Conservation (phyloP, 2,113 vertebrate species). For the Nettapus auritus region DNA sequence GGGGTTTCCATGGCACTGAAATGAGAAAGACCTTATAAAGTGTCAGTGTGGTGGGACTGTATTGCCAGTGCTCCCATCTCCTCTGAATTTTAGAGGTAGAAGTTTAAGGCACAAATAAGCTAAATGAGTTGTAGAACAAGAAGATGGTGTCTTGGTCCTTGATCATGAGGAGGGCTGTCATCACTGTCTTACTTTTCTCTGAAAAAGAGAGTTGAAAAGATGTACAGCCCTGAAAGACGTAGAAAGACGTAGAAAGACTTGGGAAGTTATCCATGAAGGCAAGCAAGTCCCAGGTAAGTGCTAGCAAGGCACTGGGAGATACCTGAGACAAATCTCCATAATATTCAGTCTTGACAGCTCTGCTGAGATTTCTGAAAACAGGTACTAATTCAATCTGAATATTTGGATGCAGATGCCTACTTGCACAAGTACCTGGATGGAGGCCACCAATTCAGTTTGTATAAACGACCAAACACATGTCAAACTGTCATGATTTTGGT, state of each 20-base stretch:
- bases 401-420: neutral
- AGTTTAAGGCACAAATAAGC: neutral
- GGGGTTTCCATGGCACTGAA: neutral
- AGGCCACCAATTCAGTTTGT: neutral
- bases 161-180: neutral
- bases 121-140: neutral
- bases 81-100: neutral
- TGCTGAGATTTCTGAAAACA: neutral
- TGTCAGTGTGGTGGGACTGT: neutral
- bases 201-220: neutral
- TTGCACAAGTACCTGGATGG: neutral
- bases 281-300: neutral
- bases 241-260: neutral
- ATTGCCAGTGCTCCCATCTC: neutral
- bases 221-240: too few species aligned
- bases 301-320: neutral
- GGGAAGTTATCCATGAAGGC: fast-evolving
- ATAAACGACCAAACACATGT: neutral
- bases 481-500: neutral
- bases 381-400: neutral
- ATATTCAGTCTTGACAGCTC: neutral
- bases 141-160: neutral
- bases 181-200: neutral
- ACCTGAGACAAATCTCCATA: neutral
- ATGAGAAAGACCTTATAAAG: neutral